Evolutionary conservation across 2,888 invertebrate genomes (phyloP), one percentile per base, ranked within the genome.

Genomic region (Troglohyphantes excavatus): DNA sequence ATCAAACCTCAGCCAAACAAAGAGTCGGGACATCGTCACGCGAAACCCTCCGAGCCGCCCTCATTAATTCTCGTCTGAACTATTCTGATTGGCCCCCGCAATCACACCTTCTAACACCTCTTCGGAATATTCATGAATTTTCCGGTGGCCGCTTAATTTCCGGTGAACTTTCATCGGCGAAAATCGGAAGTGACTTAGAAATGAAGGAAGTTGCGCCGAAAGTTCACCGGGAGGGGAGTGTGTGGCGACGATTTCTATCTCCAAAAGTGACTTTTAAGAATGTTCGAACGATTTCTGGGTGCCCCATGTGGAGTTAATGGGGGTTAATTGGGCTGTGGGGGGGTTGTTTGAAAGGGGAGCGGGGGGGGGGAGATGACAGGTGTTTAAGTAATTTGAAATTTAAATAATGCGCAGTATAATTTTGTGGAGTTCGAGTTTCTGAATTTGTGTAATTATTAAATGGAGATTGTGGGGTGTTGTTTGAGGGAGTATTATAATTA

Each of bases 141-240:
- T 75, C 84, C 75, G 33, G 46, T 53, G 53, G 53, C 53, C 53
- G 65, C 75, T 84, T 84, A 73, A 84, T 84, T 75, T 84, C 84
- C 84, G 84, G 84, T 67, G 29, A 83, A 73, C 83, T 83, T 83
- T 39, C 43, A 13, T 72, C 67, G 61, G n/a, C 21, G 26, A n/a
- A 21, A 76, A 61, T 21, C 85, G 85, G 85, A 85, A 85, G 85
- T 33, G 76, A 72, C 67, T 85, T 85, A 43, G 76, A 85, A 85
- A 85, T 85, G 75, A 65, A 85, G 84, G 84, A 85, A 85, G 76
- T 75, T 27, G 59, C 43, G 39, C 72, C 23, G 23, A 19, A 39
- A 72, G 33, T 83, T 72, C 39, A n/a, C n/a, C 13, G 39, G 39
- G 13, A 39, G n/a, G n/a, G n/a, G n/a, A n/a, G n/a, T n/a, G n/a